Base-by-base conservation (phyloP, 1,140 invertebrate species). In the Metopolophium dirhodum region DNA sequence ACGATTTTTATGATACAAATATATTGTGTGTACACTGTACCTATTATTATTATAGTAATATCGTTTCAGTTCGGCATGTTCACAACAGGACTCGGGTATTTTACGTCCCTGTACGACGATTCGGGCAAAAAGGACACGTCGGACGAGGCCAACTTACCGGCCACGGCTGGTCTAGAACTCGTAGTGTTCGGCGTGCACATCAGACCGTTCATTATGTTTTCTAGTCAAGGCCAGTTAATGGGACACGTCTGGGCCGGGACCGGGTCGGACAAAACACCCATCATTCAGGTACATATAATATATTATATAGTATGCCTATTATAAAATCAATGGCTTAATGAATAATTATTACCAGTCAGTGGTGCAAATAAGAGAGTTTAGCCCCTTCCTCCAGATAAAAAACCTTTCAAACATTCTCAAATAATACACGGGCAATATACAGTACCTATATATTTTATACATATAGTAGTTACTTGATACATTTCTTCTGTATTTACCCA, bases 181-280 rank as follows among this genome's bases (percentile, higher is more conserved):
- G 96, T 96, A 2, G 95, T 99, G 2, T 95, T 98, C 87, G 98
- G 97, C 35, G 97, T 97, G 0, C 96, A 98, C 93, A 95, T 98
- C 22, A 95, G 98, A 89, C 98, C 98, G 0, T 97, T 98, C 94
- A 96, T 97, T 30, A 98, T 99, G 94, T 99, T 99, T 95, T 96
- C 96, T 7, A 97, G 98, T 0, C 97, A 98, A 94, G 96, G 97
- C 1, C 98, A 98, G 95, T 95, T 99, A 0, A 98, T 99, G 98
- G 96, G 98, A 1, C 98, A 98, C 94, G 97, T 98, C 9, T 99
- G 98, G 98, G 97, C 97, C 1, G 97, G 97, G 1, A 97, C 97
- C 8, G 98, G 96, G 6, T 98, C 97, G 1, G 97, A 98, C 90
- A 96, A 97, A 85, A 98, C 98, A 0, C 96, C 98, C 0, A 98